Conservation (phyloP, 2,797 vertebrate genomes). For the Emys orbicularis region DNA sequence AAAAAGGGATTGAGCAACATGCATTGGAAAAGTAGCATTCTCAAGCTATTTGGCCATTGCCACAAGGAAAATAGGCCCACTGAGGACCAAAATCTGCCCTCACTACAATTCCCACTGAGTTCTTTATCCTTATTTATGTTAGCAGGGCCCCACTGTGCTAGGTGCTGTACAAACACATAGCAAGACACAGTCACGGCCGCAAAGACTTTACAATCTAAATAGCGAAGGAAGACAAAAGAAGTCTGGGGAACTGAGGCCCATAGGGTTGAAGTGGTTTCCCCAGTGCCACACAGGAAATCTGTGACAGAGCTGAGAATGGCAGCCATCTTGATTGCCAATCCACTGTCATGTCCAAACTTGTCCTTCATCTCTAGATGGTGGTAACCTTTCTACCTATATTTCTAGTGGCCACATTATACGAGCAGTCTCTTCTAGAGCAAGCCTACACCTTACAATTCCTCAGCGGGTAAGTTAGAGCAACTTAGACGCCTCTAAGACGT, state of each 20-base stretch:
- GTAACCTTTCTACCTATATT: not conserved
- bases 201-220: not conserved
- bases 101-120: not conserved
- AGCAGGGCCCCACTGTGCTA: not conserved
- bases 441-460: fast-evolving
- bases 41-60: not conserved
- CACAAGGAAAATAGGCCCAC: fast-evolving
- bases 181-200: not conserved
- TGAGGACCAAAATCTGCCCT: fast-evolving
- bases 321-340: not conserved
- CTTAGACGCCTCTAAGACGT: too few species aligned
- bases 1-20: not conserved
- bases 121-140: not conserved
- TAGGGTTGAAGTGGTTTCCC: not conserved
- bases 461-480: not conserved
- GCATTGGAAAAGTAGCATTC: not conserved
- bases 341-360: not conserved
- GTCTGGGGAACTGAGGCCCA: not conserved
- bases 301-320: not conserved
- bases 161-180: not conserved
- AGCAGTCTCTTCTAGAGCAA: not conserved
- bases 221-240: not conserved
- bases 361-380: not conserved
- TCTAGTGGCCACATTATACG: not conserved
- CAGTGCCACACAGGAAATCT: not conserved